Percentiles rank a stretch among this genome's conserved stretches.
phyloP scores from a whole-genome alignment of 2,113 vertebrate genomes.

The Triplophysa siluroides region DNA sequence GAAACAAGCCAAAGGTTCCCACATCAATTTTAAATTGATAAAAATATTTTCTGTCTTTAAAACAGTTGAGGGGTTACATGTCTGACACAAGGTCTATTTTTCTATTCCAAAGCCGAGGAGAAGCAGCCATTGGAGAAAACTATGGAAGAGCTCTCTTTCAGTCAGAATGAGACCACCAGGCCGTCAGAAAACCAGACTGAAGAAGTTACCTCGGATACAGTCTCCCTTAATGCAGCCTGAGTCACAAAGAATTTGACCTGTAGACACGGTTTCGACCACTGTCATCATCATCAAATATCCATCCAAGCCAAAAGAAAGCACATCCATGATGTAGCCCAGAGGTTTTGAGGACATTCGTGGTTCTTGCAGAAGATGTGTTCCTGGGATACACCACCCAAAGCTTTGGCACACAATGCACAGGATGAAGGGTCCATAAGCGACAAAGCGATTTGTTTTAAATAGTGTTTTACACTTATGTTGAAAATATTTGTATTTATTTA shows the following conservation, averaged over 20 bases:
- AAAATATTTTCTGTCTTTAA: not conserved
- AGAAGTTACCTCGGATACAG: slow-evolving; percentile 32
- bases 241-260: not conserved
- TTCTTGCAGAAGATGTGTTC: not conserved
- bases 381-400: slow-evolving; percentile 33
- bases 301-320: slow-evolving; percentile 7
- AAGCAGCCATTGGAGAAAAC: slow-evolving; percentile 56
- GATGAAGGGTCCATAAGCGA: slow-evolving; percentile 15
- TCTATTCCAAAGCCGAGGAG: slow-evolving; percentile 57
- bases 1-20: slow-evolving; percentile 75
- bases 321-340: not conserved
- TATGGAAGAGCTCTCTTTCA: slow-evolving; percentile 67
- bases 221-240: slow-evolving; percentile 63
- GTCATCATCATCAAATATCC: not conserved
- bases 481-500: slow-evolving; percentile 46
- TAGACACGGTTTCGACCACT: slow-evolving; percentile 1
- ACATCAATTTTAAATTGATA: not conserved
- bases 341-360: not conserved
- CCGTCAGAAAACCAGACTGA: slow-evolving; percentile 50
- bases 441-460: slow-evolving; percentile 21
- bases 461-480: slow-evolving; percentile 36
- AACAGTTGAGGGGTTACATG: too few relatives aligned
- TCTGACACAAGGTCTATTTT: not conserved
- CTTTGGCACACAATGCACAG: slow-evolving; percentile 22
- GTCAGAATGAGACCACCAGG: slow-evolving; percentile 45